Evolutionary conservation across 2,888 invertebrate species (phyloP), one percentile per base, ranked within the genome.

Genomic region (Limnephilus marmoratus): DNA sequence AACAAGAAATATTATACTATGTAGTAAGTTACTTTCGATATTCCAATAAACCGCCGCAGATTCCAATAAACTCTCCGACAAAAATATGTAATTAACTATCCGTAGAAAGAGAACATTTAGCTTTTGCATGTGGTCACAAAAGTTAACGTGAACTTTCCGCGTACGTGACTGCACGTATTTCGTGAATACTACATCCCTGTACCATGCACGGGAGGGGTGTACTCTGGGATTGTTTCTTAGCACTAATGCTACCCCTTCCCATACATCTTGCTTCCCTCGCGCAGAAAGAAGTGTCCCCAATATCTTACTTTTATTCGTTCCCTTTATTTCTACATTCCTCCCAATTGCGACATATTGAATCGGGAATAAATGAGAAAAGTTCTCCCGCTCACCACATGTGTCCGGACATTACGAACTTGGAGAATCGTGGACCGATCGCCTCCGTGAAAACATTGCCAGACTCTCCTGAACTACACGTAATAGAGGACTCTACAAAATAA

Each of bases 311-410:
- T 93, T 92, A 91, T 93, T 92, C 90, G 31, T 91, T 90, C 89
- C 91, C 91, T 81, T 91, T 80, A 80, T 86, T 83, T 91, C 80
- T 86, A 85, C 90, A 92, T 92, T 92, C 88, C 80, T 81, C 90
- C 88, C 91, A 91, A 93, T 92, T 92, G 92, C 91, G 91, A 92
- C 91, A 92, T 93, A 93, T 92, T 93, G 93, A 92, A 93, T 93
- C 90, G 92, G 92, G 92, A 93, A 93, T 93, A 93, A 90, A 93
- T 93, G 93, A 93, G 93, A 93, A 93, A 93, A 93, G 92, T 93
- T 93, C 81, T 85, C 81, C 68, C 85, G 53, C 80, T 53, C 86
- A 87, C 92, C 92, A 92, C 92, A 92, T 92, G 92, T 88, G 91
- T 88, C 91, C 91, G 88, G 91, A 34, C 90, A 41, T 82, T 90